A percentile compares a stretch with the other conserved stretches of the same genome.
These are phyloP conservation scores for Xiphophorus birchmanni DNA, from an alignment of 2,797 vertebrate genomes.

Conservation along the genomic window DNA sequence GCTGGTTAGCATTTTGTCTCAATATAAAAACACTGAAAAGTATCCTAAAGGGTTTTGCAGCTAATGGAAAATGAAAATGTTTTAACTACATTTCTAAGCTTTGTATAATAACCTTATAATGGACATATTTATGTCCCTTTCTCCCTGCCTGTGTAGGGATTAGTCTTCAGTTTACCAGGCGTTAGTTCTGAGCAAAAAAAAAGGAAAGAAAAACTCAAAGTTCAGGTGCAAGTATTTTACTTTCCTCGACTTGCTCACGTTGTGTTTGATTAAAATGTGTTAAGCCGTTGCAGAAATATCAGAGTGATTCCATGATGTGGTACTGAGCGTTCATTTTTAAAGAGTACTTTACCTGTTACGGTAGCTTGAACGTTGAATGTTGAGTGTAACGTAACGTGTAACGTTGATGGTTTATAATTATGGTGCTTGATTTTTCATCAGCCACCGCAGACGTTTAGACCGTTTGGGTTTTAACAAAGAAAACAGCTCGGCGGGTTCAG, in stretches of 20 bases:
- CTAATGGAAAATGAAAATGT: constrained; percentile 7
- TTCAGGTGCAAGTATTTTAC: constrained; percentile 54
- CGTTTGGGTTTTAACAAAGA: constrained; percentile 4
- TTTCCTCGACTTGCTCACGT: constrained; percentile 28
- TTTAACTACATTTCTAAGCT: constrained; percentile 29
- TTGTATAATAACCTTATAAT: neutral
- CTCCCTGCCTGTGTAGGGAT: constrained; percentile 15
- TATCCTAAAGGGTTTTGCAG: constrained; percentile 6
- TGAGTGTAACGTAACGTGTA: too few species aligned
- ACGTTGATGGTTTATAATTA: constrained; percentile 44
- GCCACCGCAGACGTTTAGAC: constrained; percentile 19
- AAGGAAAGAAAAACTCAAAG: constrained; percentile 4
- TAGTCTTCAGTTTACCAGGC: constrained; percentile 41
- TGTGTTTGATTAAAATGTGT: constrained; percentile 20
- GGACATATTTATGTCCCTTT: constrained; percentile 2
- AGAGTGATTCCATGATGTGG: constrained; percentile 24
- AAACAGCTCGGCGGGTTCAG: constrained; percentile 5
- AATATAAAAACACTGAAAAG: constrained; percentile 1
- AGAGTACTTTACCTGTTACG: constrained; percentile 44
- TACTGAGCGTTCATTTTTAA: constrained; percentile 22
- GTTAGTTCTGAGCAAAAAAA: constrained; percentile 42
- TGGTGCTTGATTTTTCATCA: constrained; percentile 32
- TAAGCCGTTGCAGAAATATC: constrained; percentile 15
- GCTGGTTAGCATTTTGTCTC: constrained; percentile 7
- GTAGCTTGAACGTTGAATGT: constrained; percentile 66